Evolutionary conservation across 2,797 vertebrate species (phyloP).

Genomic region (Smutsia gigantea): DNA sequence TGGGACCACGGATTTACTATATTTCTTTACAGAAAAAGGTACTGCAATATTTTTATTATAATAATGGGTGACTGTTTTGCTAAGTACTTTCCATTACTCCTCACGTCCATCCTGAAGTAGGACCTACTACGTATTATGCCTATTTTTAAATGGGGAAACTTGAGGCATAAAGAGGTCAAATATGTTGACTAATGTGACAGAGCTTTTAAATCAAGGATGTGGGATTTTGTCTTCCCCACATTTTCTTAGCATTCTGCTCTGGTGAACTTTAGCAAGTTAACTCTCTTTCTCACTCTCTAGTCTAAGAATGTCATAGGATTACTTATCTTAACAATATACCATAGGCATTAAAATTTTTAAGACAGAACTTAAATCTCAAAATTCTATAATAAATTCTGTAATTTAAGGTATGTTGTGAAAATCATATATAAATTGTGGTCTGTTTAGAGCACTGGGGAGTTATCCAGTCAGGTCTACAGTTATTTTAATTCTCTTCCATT

Average conservation of each 20-base stretch:
- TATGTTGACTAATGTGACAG: background rate
- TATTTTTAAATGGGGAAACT: background rate
- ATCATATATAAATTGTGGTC: background rate
- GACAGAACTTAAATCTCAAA: background rate
- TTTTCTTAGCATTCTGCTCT: background rate
- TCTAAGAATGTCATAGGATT: background rate
- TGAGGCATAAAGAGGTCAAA: background rate
- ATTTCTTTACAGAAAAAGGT: background rate
- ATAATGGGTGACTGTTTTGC: background rate
- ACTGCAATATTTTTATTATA: background rate
- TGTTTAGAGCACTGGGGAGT: background rate
- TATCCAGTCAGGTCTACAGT: background rate
- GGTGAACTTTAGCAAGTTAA: background rate
- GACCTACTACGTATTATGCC: background rate
- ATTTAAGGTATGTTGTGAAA: background rate
- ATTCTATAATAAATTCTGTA: background rate
- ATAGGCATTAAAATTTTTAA: slow-evolving; percentile 1
- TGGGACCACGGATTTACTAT: background rate
- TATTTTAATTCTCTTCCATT: background rate
- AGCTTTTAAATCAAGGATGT: slow-evolving; percentile 11
- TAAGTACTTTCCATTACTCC: background rate
- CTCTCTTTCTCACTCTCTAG: background rate
- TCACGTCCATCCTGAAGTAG: background rate
- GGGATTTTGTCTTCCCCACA: background rate
- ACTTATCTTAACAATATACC: background rate